phyloP scores from a whole-genome alignment of 2,888 invertebrate species.

The Axea sp. region DNA sequence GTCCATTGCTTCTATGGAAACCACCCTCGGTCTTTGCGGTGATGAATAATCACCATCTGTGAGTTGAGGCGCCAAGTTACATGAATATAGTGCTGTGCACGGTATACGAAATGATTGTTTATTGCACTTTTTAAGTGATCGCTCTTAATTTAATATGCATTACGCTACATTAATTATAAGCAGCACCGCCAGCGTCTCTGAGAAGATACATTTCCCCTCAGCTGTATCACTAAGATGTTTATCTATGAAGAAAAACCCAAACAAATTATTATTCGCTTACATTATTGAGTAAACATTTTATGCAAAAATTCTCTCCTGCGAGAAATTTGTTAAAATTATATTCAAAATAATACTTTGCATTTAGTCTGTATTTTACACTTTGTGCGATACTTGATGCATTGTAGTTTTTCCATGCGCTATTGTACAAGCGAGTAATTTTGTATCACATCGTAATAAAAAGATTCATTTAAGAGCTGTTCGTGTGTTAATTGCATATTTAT shows the following conservation, averaged over 20 bases:
- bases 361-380: too few species aligned
- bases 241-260: not conserved
- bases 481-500: too few species aligned
- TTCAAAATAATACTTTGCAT: too few species aligned
- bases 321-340: too few species aligned
- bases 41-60: slow-evolving; percentile 66
- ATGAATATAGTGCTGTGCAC: slow-evolving; percentile 48
- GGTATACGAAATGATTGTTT: slow-evolving; percentile 41
- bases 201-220: not conserved
- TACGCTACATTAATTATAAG: slow-evolving; percentile 18
- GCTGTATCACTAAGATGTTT: not conserved
- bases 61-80: slow-evolving; percentile 63
- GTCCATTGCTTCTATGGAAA: slow-evolving; percentile 67
- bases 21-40: slow-evolving; percentile 64
- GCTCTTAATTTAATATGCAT: slow-evolving; percentile 41
- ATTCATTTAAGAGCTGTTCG: too few species aligned
- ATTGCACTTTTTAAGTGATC: slow-evolving; percentile 44
- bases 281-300: too few species aligned
- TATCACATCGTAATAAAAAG: too few species aligned
- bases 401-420: too few species aligned
- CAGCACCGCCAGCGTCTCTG: not conserved
- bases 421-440: too few species aligned
- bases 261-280: not conserved
- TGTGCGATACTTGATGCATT: too few species aligned
- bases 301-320: too few species aligned